Evolutionary conservation across 2,113 vertebrate species (phyloP).

Genomic region (Porphyrio hochstetteri): DNA sequence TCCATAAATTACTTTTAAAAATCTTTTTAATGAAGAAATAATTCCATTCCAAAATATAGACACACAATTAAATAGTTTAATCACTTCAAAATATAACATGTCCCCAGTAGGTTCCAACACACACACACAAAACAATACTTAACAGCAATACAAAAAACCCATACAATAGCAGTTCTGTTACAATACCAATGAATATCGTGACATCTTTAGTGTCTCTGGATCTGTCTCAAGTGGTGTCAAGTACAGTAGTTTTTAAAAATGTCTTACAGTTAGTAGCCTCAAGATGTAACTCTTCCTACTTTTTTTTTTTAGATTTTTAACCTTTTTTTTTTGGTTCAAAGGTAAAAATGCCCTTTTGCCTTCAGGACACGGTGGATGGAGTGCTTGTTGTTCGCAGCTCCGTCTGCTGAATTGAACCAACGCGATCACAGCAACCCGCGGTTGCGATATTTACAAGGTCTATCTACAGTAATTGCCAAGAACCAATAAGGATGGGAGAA

Average conservation of each 20-base stretch:
- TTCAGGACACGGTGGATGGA: constrained; percentile 75
- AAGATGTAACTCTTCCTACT: constrained; percentile 71
- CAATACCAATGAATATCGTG: constrained; percentile 82
- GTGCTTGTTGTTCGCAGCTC: constrained; percentile 68
- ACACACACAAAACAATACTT: constrained; percentile 84
- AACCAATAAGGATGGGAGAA: constrained; percentile 76
- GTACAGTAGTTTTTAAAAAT: constrained; percentile 82
- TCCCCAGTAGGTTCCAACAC: constrained; percentile 84
- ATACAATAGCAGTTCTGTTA: constrained; percentile 86
- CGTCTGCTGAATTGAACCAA: constrained; percentile 72
- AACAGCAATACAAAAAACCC: constrained; percentile 86
- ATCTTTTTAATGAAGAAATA: constrained; percentile 91
- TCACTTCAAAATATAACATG: constrained; percentile 91
- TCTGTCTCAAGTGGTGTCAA: constrained; percentile 79
- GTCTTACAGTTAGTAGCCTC: constrained; percentile 75
- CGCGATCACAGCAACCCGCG: constrained; percentile 65
- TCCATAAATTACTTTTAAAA: constrained; percentile 78
- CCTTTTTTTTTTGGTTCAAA: constrained; percentile 77
- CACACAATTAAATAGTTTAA: constrained; percentile 91
- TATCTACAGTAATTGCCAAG: constrained; percentile 81
- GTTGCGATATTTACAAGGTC: constrained; percentile 80
- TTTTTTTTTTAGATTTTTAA: background rate
- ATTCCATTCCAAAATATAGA: constrained; percentile 91
- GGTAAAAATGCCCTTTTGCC: constrained; percentile 76
- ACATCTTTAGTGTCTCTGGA: constrained; percentile 79